Base-by-base conservation (phyloP, 2,113 vertebrate species). In the Larimichthys crocea region DNA sequence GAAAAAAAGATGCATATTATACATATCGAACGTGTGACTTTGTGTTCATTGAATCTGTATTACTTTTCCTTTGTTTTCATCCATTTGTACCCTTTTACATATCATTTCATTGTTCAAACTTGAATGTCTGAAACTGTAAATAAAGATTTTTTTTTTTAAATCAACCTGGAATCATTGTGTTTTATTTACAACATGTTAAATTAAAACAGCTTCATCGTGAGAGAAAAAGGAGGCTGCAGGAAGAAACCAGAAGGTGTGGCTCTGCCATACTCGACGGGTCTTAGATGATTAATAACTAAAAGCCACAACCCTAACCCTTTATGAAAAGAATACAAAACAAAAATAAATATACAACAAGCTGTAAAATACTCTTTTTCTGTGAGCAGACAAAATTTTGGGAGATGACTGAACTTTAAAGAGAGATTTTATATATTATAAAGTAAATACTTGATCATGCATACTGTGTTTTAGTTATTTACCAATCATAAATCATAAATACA, bases 61-160 rank as follows among this genome's bases (percentile, higher is more conserved):
- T 17, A 5, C 11, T 64, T 57, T 79, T 31, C 10, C 15, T 49
- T 61, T 50, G 1, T 60, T 79, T 74, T 74, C 10, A 65, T 56
- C 19, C 10, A 35, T 75, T 77, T 85, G n/a, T 72, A 9, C 0
- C 20, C 1, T 55, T 86, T 86, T 60, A 59, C 22, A 68, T 71
- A 66, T 70, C 24, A 85, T 84, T 88, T 87, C 53, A 78, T 76
- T 74, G 76, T 14, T 40, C 8, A 40, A 40, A 40, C 35, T 40
- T 9, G 8, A 40, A 40, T 40, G 35, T 40, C 4, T 82, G 3
- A 76, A 85, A 64, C 19, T 89, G 87, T 90, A 91, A 91, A 91
- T 91, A 92, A 89, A 91, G 0, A 4, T 46, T 22, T 0, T 11
- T 80, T n/a, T n/a, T 89, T 76, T 57, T 53, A 46, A 35, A 40